phyloP scores from a whole-genome alignment of 2,113 vertebrate genomes.

The Seriola rivoliana region DNA sequence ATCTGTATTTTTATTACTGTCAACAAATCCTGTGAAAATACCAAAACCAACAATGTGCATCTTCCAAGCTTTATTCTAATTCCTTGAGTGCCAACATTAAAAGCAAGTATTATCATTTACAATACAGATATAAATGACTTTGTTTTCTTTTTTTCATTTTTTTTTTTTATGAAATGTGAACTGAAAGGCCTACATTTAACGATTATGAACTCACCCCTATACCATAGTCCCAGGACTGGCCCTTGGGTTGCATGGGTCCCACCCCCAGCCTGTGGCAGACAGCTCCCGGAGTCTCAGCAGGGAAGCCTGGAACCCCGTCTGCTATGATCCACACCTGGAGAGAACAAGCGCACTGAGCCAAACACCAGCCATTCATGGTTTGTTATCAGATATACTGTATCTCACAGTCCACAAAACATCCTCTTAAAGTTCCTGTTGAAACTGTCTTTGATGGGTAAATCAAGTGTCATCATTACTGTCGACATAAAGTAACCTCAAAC shows the following conservation, averaged over 20 bases:
- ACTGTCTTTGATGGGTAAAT: neutral
- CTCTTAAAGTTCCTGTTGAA: neutral
- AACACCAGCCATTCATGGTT: neutral
- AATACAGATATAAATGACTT: too few species aligned
- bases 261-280: slow-evolving; percentile 91
- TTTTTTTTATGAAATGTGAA: neutral
- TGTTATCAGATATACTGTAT: too few species aligned
- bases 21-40: too few species aligned
- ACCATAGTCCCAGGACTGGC: slow-evolving; percentile 94
- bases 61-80: too few species aligned
- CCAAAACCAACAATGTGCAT: too few species aligned
- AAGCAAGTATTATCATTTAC: too few species aligned
- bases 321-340: slow-evolving; percentile 96
- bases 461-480: neutral
- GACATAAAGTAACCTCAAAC: neutral
- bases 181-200: neutral
- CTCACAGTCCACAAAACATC: neutral
- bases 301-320: slow-evolving; percentile 91
- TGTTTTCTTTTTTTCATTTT: too few species aligned
- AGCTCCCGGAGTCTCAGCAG: slow-evolving; percentile 88
- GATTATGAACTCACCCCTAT: slow-evolving; percentile 90
- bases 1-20: too few species aligned
- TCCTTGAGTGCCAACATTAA: too few species aligned
- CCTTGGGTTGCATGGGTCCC: slow-evolving; percentile 91
- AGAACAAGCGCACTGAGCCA: neutral